A percentile compares a stretch with the other conserved stretches of the same genome.
Conservation (phyloP, 2,797 vertebrate genomes). For the Phalloptychus januarius region DNA sequence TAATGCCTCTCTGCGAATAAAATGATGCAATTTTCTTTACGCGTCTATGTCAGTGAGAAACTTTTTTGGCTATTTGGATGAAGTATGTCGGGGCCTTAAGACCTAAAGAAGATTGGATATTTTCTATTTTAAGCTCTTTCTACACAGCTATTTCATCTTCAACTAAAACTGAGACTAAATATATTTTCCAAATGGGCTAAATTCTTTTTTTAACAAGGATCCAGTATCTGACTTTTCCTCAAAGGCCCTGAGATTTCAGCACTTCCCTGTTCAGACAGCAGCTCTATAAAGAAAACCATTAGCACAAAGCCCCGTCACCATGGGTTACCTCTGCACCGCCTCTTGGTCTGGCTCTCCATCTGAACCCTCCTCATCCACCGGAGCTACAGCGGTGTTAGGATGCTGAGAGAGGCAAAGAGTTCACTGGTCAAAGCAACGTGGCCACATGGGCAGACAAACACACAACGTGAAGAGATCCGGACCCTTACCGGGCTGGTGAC, state of each 20-base stretch:
- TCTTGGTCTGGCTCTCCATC: conserved; percentile 98
- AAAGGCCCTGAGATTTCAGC: conserved; percentile 43
- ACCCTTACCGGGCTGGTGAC: conserved; percentile 89
- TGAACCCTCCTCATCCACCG: conserved; percentile 98
- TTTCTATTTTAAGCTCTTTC: neutral
- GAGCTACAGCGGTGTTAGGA: conserved; percentile 93
- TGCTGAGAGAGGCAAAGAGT: conserved; percentile 74
- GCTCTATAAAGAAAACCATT: conserved; percentile 37
- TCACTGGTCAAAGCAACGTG: conserved; percentile 26
- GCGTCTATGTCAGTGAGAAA: too few relatives aligned
- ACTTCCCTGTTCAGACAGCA: conserved; percentile 63
- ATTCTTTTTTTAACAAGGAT: neutral
- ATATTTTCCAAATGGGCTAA: neutral
- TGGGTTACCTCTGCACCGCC: conserved; percentile 95
- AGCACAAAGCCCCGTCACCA: conserved; percentile 39
- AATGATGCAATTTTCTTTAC: too few relatives aligned
- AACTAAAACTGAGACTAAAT: neutral
- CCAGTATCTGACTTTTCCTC: neutral
- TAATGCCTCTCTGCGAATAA: too few relatives aligned
- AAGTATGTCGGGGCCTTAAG: too few relatives aligned
- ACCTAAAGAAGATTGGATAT: neutral
- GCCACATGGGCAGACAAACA: neutral
- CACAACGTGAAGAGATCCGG: neutral
- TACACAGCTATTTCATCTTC: neutral
- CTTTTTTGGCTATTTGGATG: too few relatives aligned